phyloP scores from a whole-genome alignment of 2,888 invertebrate species.

The Urechis unicinctus region DNA sequence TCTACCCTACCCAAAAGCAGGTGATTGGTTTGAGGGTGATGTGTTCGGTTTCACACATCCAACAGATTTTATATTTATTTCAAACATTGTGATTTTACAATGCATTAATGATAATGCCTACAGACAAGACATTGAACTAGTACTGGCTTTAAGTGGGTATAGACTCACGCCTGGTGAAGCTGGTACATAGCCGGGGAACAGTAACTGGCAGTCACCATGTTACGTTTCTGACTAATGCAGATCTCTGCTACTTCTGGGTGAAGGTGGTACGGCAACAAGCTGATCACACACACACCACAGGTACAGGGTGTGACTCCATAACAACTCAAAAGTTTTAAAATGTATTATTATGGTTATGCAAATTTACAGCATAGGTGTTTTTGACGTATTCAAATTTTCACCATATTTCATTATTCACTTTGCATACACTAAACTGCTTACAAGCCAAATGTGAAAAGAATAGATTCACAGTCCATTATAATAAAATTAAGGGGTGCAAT shows the following conservation, averaged over 20 bases:
- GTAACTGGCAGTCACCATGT: slow-evolving; percentile 96
- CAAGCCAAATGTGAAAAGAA: background rate
- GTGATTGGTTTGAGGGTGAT: no score
- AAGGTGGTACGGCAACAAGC: slow-evolving; percentile 82
- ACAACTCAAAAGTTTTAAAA: no score
- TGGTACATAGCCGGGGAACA: slow-evolving; percentile 75
- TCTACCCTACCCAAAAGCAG: no score
- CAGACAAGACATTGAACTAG: background rate
- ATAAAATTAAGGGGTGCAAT: background rate
- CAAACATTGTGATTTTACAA: background rate
- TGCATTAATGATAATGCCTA: background rate
- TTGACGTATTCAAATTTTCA: no score
- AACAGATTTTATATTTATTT: background rate
- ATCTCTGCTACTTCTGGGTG: slow-evolving; percentile 79
- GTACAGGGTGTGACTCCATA: no score
- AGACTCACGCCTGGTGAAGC: slow-evolving; percentile 66
- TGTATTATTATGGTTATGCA: no score
- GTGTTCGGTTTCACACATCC: no score
- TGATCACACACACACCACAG: slow-evolving; percentile 49
- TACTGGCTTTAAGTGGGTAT: no score
- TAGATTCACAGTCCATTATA: background rate
- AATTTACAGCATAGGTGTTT: no score
- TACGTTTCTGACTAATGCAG: slow-evolving; percentile 78
- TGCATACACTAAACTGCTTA: background rate
- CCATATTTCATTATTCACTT: no score